A percentile compares a stretch with the other conserved stretches of the same genome.
Evolutionary conservation across 2,888 invertebrate species (phyloP).

Genomic region (Campopleginae sp.): DNA sequence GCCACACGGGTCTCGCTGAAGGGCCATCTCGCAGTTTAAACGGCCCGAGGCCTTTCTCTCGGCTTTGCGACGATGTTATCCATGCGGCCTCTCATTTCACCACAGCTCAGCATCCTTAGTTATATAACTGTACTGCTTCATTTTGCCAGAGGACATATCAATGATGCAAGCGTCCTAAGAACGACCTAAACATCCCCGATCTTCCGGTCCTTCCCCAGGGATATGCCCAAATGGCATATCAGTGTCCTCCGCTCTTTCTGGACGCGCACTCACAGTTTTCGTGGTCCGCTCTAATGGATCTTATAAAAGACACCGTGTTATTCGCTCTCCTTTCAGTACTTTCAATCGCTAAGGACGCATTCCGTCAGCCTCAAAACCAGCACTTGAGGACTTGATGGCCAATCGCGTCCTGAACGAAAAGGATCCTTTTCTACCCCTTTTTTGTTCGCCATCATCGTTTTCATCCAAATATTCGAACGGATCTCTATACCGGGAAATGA

Average conservation of each 20-base stretch:
- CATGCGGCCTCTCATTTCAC: conserved; percentile 60
- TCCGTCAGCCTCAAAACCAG: background rate
- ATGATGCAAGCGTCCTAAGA: conserved; percentile 79
- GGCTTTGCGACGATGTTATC: conserved; percentile 56
- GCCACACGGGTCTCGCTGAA: conserved; percentile 73
- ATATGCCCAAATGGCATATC: conserved; percentile 77
- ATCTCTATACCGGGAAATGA: no score
- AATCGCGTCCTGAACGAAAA: no score
- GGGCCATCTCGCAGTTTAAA: conserved; percentile 74
- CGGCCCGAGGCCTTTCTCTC: conserved; percentile 65
- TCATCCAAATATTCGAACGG: no score
- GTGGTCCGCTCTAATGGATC: conserved; percentile 62
- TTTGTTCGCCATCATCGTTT: no score
- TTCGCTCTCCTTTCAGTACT: conserved; percentile 1
- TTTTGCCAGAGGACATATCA: conserved; percentile 72
- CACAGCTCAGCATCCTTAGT: conserved; percentile 20
- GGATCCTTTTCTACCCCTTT: no score
- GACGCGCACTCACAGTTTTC: conserved; percentile 31
- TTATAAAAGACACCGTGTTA: conserved; percentile 38
- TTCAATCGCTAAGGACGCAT: conserved; percentile 8
- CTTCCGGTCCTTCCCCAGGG: conserved; percentile 76
- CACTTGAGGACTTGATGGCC: background rate
- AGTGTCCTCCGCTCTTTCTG: conserved; percentile 74
- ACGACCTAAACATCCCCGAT: conserved; percentile 80
- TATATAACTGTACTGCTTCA: conserved; percentile 45